Evolutionary conservation across 1,140 invertebrate genomes (phyloP).

Genomic region (Hormaphis cornu): DNA sequence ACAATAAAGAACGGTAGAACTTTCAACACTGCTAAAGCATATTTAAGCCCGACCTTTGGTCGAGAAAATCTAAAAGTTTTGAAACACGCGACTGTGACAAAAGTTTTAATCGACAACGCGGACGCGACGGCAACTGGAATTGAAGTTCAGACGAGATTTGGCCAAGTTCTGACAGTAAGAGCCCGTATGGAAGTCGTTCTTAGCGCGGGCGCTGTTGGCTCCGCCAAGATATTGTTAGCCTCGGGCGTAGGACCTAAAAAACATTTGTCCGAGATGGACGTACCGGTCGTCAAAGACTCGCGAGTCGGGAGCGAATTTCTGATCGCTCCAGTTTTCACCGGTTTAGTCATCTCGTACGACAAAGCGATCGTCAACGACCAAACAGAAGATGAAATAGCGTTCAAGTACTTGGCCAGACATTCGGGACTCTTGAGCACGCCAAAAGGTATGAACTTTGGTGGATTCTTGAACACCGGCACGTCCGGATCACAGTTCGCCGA

Average conservation of each 20-base stretch:
- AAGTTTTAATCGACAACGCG: slow-evolving; percentile 58
- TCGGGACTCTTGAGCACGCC: slow-evolving; percentile 19
- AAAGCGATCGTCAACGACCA: slow-evolving; percentile 37
- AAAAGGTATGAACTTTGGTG: slow-evolving; percentile 1
- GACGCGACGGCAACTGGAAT: slow-evolving; percentile 55
- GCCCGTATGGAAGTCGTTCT: slow-evolving; percentile 47
- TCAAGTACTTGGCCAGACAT: slow-evolving; percentile 24
- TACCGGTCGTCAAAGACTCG: slow-evolving; percentile 23
- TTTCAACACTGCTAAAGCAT: slow-evolving; percentile 50
- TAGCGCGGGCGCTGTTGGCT: slow-evolving; percentile 56
- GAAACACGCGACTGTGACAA: slow-evolving; percentile 48
- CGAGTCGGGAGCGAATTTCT: slow-evolving; percentile 21
- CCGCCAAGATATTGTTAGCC: slow-evolving; percentile 62
- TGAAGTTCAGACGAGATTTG: slow-evolving; percentile 49
- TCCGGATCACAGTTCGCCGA: neutral
- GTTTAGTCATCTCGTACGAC: slow-evolving; percentile 34
- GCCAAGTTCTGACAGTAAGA: slow-evolving; percentile 5
- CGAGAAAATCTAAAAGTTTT: slow-evolving; percentile 57
- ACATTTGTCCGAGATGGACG: slow-evolving; percentile 31
- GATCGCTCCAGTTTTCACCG: slow-evolving; percentile 40
- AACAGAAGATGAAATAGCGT: neutral
- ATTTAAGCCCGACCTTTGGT: slow-evolving; percentile 47
- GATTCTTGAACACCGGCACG: neutral
- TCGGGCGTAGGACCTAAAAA: slow-evolving; percentile 49
- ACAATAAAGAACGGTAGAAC: slow-evolving; percentile 47